Percentiles rank a stretch among this genome's conserved stretches.
phyloP scores from a whole-genome alignment of 2,888 invertebrate species.

The Meiosimyza decipiens region DNA sequence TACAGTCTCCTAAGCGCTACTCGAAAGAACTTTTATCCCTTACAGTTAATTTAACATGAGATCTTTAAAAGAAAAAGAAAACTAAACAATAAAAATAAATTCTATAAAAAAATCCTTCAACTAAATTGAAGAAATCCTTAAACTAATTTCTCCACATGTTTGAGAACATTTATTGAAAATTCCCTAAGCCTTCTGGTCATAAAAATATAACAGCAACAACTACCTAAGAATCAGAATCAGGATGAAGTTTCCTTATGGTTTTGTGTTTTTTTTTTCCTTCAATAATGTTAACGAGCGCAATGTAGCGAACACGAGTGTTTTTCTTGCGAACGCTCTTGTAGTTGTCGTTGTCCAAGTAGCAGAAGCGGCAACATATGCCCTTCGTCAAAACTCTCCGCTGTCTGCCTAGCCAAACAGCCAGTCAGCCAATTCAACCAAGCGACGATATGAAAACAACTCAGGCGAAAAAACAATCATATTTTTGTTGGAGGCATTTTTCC shows the following conservation, averaged over 20 bases:
- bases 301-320: slow-evolving; percentile 31
- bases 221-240: slow-evolving; percentile 5
- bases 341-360: neutral
- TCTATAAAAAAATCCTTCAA: slow-evolving; percentile 10
- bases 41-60: too few relatives aligned
- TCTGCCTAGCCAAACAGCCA: neutral
- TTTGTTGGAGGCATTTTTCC: slow-evolving; percentile 63
- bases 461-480: slow-evolving; percentile 65
- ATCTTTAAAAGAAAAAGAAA: too few relatives aligned
- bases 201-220: slow-evolving; percentile 4
- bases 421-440: slow-evolving; percentile 23
- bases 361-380: neutral
- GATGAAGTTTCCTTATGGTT: slow-evolving; percentile 1
- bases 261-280: neutral
- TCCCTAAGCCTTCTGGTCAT: slow-evolving; percentile 13
- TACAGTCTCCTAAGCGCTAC: too few relatives aligned
- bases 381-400: slow-evolving; percentile 11
- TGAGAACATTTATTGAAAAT: slow-evolving; percentile 21
- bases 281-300: slow-evolving; percentile 35
- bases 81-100: slow-evolving; percentile 2
- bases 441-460: slow-evolving; percentile 56
- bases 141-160: slow-evolving; percentile 26
- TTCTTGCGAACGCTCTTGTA: slow-evolving; percentile 3
- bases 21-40: too few relatives aligned
- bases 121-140: slow-evolving; percentile 12